Conservation (phyloP, 2,113 vertebrate genomes). For the Elaphurus davidianus region DNA sequence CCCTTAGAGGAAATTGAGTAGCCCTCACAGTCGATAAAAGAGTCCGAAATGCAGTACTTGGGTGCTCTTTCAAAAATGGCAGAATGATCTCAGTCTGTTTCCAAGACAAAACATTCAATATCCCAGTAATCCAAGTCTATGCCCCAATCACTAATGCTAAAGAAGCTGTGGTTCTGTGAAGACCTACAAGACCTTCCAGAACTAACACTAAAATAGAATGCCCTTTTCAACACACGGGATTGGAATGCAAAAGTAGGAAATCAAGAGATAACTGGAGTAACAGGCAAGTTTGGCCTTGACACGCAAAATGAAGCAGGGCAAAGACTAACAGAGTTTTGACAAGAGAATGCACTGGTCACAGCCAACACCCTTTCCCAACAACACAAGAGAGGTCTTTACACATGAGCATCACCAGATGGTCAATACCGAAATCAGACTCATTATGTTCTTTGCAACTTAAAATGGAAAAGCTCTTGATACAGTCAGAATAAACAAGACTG, state of each 20-base stretch:
- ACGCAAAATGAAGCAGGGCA: neutral
- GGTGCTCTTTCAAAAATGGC: neutral
- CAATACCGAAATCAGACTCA: neutral
- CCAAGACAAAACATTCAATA: neutral
- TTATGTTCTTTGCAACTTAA: neutral
- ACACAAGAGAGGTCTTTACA: neutral
- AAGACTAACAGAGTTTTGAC: neutral
- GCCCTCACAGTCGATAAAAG: neutral
- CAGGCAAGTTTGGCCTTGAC: neutral
- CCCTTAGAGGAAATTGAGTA: neutral
- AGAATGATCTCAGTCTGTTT: neutral
- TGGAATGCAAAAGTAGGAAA: neutral
- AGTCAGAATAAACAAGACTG: neutral
- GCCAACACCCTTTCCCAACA: neutral
- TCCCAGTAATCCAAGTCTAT: neutral
- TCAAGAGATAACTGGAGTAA: neutral
- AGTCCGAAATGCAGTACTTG: neutral
- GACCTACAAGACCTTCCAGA: neutral
- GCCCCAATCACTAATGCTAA: neutral
- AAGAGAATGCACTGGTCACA: neutral
- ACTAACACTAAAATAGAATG: neutral
- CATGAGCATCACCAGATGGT: neutral
- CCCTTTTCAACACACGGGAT: neutral
- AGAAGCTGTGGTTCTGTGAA: neutral
- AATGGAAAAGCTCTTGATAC: neutral